Conservation (phyloP, 2,888 invertebrate genomes). For the Lepidochitona cinerea region DNA sequence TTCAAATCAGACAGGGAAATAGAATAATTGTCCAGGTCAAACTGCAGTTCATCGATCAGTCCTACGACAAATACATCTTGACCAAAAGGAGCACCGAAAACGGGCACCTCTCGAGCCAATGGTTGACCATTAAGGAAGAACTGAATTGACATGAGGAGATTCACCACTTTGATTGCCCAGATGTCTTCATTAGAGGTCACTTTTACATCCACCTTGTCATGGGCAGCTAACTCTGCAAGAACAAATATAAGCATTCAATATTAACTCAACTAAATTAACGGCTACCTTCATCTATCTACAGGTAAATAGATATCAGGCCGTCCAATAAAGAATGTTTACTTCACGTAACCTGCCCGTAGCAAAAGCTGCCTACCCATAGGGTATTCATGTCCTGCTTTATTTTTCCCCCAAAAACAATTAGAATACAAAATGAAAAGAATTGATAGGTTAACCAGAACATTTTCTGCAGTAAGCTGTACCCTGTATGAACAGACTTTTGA, state of each 20-base stretch:
- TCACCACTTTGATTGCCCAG: constrained; percentile 61
- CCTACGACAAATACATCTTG: constrained; percentile 59
- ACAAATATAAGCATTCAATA: constrained; percentile 14
- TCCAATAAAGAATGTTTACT: no score
- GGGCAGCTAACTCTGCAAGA: constrained; percentile 59
- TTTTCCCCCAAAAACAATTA: no score
- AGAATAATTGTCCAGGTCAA: constrained; percentile 55
- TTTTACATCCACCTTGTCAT: constrained; percentile 51
- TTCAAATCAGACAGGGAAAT: constrained; percentile 61
- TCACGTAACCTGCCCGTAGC: no score
- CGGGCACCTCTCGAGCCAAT: constrained; percentile 59
- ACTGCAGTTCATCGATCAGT: constrained; percentile 63
- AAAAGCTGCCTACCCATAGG: no score
- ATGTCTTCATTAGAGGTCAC: constrained; percentile 60
- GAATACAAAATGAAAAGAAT: no score
- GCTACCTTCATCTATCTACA: no score
- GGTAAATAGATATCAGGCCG: no score
- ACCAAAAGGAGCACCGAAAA: constrained; percentile 63
- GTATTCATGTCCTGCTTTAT: no score
- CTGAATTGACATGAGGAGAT: constrained; percentile 47
- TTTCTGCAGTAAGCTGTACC: no score
- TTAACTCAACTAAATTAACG: no score
- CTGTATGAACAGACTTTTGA: no score
- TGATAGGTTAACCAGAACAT: no score
- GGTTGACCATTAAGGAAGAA: constrained; percentile 45